A percentile compares a stretch with the other conserved stretches of the same genome.
Evolutionary conservation across 2,888 invertebrate species (phyloP).

Genomic region (Cephus pulcher): DNA sequence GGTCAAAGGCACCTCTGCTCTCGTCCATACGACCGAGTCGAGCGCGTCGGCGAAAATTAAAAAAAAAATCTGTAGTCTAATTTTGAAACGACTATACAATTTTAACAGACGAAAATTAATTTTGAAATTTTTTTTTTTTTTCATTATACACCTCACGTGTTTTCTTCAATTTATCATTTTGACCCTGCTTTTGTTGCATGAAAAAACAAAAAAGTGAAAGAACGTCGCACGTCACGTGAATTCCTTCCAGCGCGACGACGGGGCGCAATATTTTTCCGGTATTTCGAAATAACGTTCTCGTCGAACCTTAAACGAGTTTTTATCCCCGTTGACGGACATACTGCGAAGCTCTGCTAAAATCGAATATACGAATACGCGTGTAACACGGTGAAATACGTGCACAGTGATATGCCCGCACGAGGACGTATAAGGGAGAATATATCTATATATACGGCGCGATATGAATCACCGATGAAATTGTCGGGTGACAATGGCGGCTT

Average conservation of each 20-base stretch:
- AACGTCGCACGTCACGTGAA: not conserved
- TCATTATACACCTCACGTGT: not conserved
- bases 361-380: not conserved
- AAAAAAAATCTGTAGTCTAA: not conserved
- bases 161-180: not conserved
- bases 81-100: not conserved
- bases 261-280: not conserved
- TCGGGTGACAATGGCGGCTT: not conserved
- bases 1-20: not conserved
- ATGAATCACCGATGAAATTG: not conserved
- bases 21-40: not conserved
- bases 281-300: not conserved
- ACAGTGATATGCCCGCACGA: not conserved
- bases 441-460: not conserved
- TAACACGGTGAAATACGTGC: not conserved
- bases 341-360: not conserved
- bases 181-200: not conserved
- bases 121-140: not conserved
- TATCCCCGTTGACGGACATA: not conserved
- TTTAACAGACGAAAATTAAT: not conserved
- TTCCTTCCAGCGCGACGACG: not conserved
- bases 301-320: not conserved
- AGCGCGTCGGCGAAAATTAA: not conserved
- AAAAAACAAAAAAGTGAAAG: not conserved
- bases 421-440: not conserved